These are phyloP conservation scores for Stichodactyla helianthus DNA, from an alignment of 64 coral and sea anemone genomes.

Conservation along the genomic window DNA sequence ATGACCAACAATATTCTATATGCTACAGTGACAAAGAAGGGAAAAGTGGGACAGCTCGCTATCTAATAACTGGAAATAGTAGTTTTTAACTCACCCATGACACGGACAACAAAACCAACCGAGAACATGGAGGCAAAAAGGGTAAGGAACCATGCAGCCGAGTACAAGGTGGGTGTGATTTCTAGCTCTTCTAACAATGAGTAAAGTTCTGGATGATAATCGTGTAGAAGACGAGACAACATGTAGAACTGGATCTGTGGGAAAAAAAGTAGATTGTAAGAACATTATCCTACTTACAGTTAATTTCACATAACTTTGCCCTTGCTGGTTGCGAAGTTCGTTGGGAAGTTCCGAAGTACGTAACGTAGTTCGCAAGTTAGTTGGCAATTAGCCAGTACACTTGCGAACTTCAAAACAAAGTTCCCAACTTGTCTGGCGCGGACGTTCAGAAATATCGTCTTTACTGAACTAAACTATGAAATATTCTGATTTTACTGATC, in stretches of 20 bases:
- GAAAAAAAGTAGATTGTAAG: neutral
- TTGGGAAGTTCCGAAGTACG: no score
- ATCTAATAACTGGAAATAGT: neutral
- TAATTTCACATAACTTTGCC: no score
- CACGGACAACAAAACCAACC: conserved; percentile 86
- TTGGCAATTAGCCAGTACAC: no score
- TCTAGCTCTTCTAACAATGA: conserved; percentile 80
- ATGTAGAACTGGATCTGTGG: conserved; percentile 88
- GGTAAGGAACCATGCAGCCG: conserved; percentile 95
- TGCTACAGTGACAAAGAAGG: neutral
- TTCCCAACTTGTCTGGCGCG: no score
- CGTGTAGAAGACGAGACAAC: conserved; percentile 78
- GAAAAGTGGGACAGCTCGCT: neutral
- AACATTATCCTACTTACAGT: neutral
- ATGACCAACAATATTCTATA: neutral
- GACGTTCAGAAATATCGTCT: no score
- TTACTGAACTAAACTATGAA: no score
- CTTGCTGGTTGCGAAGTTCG: no score
- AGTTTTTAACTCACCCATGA: conserved; percentile 64
- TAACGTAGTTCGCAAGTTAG: no score
- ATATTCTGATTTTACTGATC: no score
- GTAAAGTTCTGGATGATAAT: conserved; percentile 61
- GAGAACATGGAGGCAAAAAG: conserved; percentile 91
- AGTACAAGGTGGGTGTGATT: conserved; percentile 84
- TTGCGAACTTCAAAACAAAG: no score